phyloP scores from a whole-genome alignment of 2,113 vertebrate species.

The Callaeas wilsoni region DNA sequence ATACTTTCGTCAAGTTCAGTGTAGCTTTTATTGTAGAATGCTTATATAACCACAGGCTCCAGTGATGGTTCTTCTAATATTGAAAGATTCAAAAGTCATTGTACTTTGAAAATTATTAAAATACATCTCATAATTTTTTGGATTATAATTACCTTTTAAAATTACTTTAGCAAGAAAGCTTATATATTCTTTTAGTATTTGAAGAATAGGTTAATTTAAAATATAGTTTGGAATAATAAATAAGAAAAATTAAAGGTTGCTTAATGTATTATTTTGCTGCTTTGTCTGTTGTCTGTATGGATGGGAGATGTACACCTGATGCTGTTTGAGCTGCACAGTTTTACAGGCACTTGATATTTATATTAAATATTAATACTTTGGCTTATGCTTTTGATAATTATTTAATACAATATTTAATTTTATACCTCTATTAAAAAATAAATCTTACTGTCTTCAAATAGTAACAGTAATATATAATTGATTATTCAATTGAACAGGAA shows the following conservation, averaged over 20 bases:
- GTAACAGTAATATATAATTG: neutral
- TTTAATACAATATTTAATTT: neutral
- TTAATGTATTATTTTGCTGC: neutral
- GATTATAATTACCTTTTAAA: neutral
- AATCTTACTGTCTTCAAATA: neutral
- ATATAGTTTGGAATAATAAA: neutral
- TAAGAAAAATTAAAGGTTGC: neutral
- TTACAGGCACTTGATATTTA: neutral
- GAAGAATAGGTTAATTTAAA: neutral
- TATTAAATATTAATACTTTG: neutral
- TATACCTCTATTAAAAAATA: neutral
- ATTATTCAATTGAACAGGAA: neutral
- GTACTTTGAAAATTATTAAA: neutral
- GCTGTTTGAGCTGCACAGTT: neutral
- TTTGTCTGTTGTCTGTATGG: neutral
- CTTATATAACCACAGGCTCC: neutral
- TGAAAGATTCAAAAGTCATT: neutral
- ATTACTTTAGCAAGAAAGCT: neutral
- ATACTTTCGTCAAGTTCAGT: neutral
- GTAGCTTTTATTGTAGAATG: neutral
- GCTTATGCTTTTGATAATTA: neutral
- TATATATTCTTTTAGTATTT: neutral
- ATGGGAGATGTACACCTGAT: neutral
- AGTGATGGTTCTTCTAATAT: neutral
- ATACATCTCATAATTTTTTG: neutral